Percentiles rank a stretch among this genome's conserved stretches.
Evolutionary conservation across 2,888 invertebrate genomes (phyloP).

Genomic region (Eurois occulta): DNA sequence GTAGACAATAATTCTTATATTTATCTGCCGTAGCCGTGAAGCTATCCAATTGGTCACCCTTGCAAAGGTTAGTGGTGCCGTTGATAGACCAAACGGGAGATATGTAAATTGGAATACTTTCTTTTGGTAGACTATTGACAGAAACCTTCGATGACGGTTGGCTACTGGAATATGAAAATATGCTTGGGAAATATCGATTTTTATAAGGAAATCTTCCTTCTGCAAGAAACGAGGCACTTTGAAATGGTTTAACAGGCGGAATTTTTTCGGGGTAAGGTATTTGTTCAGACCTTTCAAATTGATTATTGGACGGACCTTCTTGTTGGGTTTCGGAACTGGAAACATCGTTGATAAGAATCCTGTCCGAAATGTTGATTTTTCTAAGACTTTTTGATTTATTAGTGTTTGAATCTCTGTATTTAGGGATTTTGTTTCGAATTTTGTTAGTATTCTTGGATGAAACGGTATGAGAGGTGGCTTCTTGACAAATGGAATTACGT

Average conservation of each 20-base stretch:
- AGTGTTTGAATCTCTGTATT: slow-evolving; percentile 5
- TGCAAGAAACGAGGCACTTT: background rate
- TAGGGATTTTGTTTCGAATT: slow-evolving; percentile 4
- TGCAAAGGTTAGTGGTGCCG: background rate
- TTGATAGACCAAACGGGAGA: slow-evolving; percentile 13
- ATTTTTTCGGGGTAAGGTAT: background rate
- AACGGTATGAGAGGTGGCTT: background rate
- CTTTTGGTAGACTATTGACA: slow-evolving; percentile 14
- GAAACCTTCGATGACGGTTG: slow-evolving; percentile 5
- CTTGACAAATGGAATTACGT: background rate
- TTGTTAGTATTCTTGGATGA: background rate
- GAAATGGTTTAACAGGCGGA: slow-evolving; percentile 8
- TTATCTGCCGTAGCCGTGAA: background rate
- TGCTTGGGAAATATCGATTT: background rate
- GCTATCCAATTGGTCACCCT: slow-evolving; percentile 8
- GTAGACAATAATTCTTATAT: slow-evolving; percentile 11
- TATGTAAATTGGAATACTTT: slow-evolving; percentile 8
- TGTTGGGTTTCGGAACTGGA: slow-evolving; percentile 11
- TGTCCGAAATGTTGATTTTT: background rate
- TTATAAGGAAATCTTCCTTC: slow-evolving; percentile 11
- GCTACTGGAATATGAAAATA: slow-evolving; percentile 8
- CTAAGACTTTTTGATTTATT: background rate
- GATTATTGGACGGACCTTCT: background rate
- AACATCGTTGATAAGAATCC: slow-evolving; percentile 8
- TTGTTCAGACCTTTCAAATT: background rate